phyloP scores from a whole-genome alignment of 2,797 vertebrate species.

The Paratrypauchen microcephalus region DNA sequence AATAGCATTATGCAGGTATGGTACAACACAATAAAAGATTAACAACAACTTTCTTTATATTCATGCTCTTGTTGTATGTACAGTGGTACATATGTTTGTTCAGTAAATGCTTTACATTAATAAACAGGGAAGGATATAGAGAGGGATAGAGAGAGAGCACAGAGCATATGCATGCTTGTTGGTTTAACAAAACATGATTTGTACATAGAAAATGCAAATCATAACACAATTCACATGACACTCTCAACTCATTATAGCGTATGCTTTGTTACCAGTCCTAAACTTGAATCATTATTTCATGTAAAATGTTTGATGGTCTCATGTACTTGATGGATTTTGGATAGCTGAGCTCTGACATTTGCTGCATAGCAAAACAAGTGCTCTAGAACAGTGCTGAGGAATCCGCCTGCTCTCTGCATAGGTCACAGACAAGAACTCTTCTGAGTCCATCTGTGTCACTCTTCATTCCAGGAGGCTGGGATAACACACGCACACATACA shows the following conservation, averaged over 20 bases:
- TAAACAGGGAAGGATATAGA: no score
- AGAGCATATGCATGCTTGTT: no score
- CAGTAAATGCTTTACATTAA: no score
- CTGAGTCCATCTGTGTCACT: conserved; percentile 16
- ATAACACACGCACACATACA: conserved; percentile 33
- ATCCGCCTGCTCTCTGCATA: background rate
- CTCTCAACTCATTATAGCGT: background rate
- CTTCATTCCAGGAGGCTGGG: conserved; percentile 25
- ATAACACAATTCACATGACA: background rate
- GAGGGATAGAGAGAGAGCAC: no score
- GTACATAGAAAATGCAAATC: background rate
- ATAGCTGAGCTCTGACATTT: background rate
- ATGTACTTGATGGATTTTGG: background rate
- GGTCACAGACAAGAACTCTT: conserved; percentile 7
- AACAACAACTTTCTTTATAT: no score
- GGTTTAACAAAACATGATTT: background rate
- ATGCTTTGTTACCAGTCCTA: background rate
- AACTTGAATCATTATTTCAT: background rate
- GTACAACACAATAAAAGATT: no score
- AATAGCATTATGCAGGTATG: no score
- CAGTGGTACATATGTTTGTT: no score
- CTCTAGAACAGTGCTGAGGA: background rate
- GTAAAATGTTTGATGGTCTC: background rate
- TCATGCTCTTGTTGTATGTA: no score
- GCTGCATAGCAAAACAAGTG: background rate